These are phyloP conservation scores for Thymelicus acteon DNA, from an alignment of 2,888 invertebrate species.

Conservation along the genomic window DNA sequence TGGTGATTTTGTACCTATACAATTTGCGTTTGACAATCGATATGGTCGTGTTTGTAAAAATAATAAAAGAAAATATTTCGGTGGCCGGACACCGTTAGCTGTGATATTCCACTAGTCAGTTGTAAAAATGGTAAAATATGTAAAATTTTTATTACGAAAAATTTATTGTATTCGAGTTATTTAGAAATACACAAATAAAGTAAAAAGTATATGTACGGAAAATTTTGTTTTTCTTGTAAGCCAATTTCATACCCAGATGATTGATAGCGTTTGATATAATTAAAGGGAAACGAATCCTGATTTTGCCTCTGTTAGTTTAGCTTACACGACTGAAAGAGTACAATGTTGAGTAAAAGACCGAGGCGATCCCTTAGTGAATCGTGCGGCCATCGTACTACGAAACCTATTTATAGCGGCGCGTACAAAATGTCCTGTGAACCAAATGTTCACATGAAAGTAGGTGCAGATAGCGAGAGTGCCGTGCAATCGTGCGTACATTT, in stretches of 20 bases:
- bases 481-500: constrained; percentile 75
- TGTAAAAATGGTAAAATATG: constrained; percentile 69
- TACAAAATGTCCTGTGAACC: constrained; percentile 47
- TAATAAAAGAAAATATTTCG: constrained; percentile 33
- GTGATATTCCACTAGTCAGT: constrained; percentile 66
- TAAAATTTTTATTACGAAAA: constrained; percentile 72
- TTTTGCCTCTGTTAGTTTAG: neutral
- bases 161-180: constrained; percentile 74
- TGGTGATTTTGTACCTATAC: constrained; percentile 68
- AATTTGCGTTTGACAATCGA: constrained; percentile 68
- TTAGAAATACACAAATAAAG: constrained; percentile 78
- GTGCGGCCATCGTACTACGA: constrained; percentile 47
- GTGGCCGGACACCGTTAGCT: constrained; percentile 57
- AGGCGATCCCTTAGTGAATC: constrained; percentile 38
- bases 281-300: too few species aligned
- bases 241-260: neutral
- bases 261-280: too few species aligned
- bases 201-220: constrained; percentile 51
- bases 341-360: constrained; percentile 15
- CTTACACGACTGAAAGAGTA: constrained; percentile 1
- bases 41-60: constrained; percentile 57
- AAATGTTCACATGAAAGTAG: constrained; percentile 52
- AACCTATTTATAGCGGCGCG: constrained; percentile 45
- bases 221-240: constrained; percentile 10
- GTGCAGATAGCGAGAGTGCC: constrained; percentile 65